These are phyloP conservation scores for Procavia capensis DNA, from an alignment of 2,113 vertebrate species.

Conservation along the genomic window DNA sequence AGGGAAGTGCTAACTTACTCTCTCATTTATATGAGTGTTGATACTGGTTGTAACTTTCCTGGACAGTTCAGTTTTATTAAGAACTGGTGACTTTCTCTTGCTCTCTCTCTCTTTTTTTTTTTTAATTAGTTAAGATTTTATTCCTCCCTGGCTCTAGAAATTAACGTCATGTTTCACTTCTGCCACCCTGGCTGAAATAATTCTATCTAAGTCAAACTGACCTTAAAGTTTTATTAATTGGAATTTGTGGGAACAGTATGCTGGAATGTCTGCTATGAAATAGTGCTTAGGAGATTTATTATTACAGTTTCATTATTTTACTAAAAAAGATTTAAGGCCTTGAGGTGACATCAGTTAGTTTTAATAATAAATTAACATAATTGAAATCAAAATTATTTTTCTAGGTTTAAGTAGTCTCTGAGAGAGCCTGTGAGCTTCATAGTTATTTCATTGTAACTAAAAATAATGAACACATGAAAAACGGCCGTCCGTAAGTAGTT, in stretches of 20 bases:
- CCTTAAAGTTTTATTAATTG: conserved; percentile 53
- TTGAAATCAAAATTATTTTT: conserved; percentile 44
- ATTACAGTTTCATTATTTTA: conserved; percentile 66
- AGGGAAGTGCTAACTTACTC: not conserved
- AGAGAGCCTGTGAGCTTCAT: not conserved
- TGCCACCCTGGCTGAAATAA: not conserved
- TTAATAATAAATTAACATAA: conserved; percentile 5
- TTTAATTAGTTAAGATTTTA: not conserved
- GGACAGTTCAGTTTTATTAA: conserved; percentile 1
- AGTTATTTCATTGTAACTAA: conserved; percentile 21
- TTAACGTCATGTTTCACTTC: not conserved
- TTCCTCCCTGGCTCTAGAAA: not conserved
- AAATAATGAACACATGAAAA: conserved; percentile 8
- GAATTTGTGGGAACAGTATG: conserved; percentile 68
- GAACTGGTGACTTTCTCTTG: not conserved
- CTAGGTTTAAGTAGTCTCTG: conserved; percentile 19
- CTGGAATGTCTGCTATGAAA: conserved; percentile 55
- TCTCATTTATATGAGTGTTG: not conserved
- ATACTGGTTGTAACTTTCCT: not conserved
- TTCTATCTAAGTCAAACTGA: conserved; percentile 65
- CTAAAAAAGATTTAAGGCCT: conserved; percentile 41
- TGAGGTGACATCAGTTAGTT: not conserved
- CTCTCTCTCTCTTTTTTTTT: not conserved
- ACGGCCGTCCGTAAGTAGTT: not conserved
- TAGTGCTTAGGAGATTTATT: conserved; percentile 39